Evolutionary conservation across 2,113 vertebrate genomes (phyloP), one percentile per base, ranked within the genome.

Genomic region (Typhlomys cinereus): DNA sequence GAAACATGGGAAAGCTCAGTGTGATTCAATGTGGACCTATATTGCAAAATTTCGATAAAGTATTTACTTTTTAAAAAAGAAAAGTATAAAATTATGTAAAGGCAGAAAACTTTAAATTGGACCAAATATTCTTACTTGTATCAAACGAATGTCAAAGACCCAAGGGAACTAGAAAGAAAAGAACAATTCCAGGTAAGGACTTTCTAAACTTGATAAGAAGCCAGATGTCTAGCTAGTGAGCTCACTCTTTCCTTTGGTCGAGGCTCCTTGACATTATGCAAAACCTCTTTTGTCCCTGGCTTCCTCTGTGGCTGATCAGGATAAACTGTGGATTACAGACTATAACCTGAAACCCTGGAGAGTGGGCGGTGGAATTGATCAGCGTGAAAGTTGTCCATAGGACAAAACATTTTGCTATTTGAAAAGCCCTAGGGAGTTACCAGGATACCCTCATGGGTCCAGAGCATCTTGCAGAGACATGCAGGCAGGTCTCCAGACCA

Each of bases 371-470:
- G 23, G 80, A 52, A 21, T 14, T 46, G 80, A n/a, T 93, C 36
- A 66, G 67, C 86, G 74, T 9, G 21, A 78, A 95, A 31, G 34
- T 7, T 48, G 69, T 75, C 62, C 46, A 50, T 61, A 90, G 81
- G 94, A 94, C 96, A 90, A 15, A 14, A 71, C 91, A 94, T 85
- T 73, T 91, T 90, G 90, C 48, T 78, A 8, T 11, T 57, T 92
- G 52, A 88, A 96, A 97, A 96, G 20, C 52, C 87, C 78, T 88
- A 87, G 70, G 94, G 75, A 94, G 79, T 88, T 91, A 62, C 48
- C 80, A 97, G 62, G 9, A 52, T 0, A 41, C 64, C 76, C 95
- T 59, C 14, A 29, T 79, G 89, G 93, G 92, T 36, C 83, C 88
- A 78, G 93, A 92, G 41, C 39, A 93, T 75, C 17, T 17, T 29